A percentile compares a stretch with the other conserved stretches of the same genome.
These are phyloP conservation scores for Scartelaos histophorus DNA, from an alignment of 2,113 vertebrate species.

Conservation along the genomic window DNA sequence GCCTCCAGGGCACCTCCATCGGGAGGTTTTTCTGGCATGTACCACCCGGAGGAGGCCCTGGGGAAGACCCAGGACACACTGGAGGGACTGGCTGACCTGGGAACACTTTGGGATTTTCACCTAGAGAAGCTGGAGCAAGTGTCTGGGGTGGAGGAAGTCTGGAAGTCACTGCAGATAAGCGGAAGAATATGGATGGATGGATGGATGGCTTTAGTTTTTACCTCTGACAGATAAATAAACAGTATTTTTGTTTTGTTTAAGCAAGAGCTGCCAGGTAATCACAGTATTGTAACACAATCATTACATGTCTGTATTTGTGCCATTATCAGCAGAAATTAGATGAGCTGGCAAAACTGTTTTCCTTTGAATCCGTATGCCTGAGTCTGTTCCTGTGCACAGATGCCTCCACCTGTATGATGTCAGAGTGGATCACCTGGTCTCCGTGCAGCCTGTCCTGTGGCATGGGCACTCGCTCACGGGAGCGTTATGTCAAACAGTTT, in stretches of 20 bases:
- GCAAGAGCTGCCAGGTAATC: background rate
- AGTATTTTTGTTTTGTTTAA: background rate
- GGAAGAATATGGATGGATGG: no score
- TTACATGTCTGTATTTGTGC: background rate
- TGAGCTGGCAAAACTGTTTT: background rate
- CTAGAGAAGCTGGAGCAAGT: no score
- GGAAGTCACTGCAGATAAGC: no score
- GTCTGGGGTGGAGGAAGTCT: no score
- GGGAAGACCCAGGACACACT: no score
- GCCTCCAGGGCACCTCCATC: no score
- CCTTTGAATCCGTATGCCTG: background rate
- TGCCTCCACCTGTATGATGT: constrained; percentile 97
- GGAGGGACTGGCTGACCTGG: no score
- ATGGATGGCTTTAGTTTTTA: background rate
- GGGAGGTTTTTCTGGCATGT: no score
- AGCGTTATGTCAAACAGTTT: constrained; percentile 95
- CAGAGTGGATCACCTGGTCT: constrained; percentile 98
- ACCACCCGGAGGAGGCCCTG: no score
- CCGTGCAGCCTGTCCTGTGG: constrained; percentile 92
- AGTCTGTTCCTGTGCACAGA: constrained; percentile 69
- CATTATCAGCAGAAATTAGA: background rate
- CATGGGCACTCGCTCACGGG: constrained; percentile 86
- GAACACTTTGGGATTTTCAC: no score
- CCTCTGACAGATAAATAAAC: no score
- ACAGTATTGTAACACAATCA: background rate